phyloP scores from a whole-genome alignment of 2,888 invertebrate genomes.

The Conops quadrifasciatus region DNA sequence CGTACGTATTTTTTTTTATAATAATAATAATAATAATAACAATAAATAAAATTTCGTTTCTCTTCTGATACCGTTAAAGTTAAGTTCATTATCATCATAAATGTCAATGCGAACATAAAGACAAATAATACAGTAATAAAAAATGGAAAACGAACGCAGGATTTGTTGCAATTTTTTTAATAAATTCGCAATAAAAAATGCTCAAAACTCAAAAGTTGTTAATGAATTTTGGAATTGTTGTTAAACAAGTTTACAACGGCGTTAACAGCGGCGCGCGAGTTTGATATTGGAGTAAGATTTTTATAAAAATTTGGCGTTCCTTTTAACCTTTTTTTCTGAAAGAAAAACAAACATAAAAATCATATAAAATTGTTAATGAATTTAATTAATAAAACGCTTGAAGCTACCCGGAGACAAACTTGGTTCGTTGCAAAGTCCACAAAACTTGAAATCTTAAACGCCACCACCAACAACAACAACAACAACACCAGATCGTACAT shows the following conservation, averaged over 20 bases:
- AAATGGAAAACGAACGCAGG: neutral
- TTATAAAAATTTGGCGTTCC: too few species aligned
- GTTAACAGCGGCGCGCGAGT: too few species aligned
- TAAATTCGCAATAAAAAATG: neutral
- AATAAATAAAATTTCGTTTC: too few species aligned
- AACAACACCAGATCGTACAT: slow-evolving; percentile 5
- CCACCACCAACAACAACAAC: neutral
- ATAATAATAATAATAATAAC: too few species aligned
- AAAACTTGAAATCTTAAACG: slow-evolving; percentile 1
- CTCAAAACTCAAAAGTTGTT: neutral
- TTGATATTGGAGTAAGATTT: too few species aligned
- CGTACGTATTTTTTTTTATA: too few species aligned
- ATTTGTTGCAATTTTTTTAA: neutral
- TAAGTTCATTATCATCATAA: neutral
- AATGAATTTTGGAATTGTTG: neutral
- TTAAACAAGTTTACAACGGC: neutral
- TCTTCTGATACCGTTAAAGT: neutral
- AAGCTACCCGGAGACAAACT: too few species aligned
- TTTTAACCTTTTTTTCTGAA: too few species aligned
- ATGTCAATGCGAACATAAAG: neutral
- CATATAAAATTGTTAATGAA: too few species aligned
- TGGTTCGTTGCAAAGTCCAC: neutral
- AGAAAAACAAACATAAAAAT: too few species aligned
- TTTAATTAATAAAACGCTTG: too few species aligned
- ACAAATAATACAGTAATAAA: neutral